Percentiles rank a stretch among this genome's conserved stretches.
Conservation (phyloP, 2,113 vertebrate species). For the Gnathonemus longibarbis region DNA sequence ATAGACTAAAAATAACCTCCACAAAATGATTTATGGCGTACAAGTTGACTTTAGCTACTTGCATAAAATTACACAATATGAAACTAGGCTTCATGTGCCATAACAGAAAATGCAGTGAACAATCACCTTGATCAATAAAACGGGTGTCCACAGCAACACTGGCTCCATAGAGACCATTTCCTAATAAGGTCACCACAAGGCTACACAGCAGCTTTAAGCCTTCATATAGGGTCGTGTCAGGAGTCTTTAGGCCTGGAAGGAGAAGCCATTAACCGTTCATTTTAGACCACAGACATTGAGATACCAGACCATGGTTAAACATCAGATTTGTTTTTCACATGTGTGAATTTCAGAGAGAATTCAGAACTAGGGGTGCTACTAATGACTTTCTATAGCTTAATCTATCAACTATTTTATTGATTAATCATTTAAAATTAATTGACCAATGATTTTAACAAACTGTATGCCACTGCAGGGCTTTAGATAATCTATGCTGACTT, state of each 20-base stretch:
- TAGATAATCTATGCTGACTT: too few species aligned
- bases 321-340: too few species aligned
- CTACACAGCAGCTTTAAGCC: conserved; percentile 77
- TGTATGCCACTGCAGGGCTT: too few species aligned
- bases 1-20: neutral
- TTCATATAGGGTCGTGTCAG: conserved; percentile 66
- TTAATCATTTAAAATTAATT: too few species aligned
- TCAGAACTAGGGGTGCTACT: neutral
- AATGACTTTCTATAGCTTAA: too few species aligned
- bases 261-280: neutral
- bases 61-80: neutral
- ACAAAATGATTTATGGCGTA: neutral
- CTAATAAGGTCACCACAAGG: conserved; percentile 69
- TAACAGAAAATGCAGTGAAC: neutral
- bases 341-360: too few species aligned
- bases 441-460: too few species aligned
- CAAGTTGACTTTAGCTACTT: neutral
- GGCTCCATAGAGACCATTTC: conserved; percentile 57
- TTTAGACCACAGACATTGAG: neutral
- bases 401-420: too few species aligned
- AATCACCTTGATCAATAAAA: conserved; percentile 69
- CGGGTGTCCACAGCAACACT: conserved; percentile 35
- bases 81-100: neutral
- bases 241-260: conserved; percentile 64
- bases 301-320: neutral